These are phyloP conservation scores for Tortricodes alternella DNA, from an alignment of 2,888 invertebrate species.

Conservation along the genomic window DNA sequence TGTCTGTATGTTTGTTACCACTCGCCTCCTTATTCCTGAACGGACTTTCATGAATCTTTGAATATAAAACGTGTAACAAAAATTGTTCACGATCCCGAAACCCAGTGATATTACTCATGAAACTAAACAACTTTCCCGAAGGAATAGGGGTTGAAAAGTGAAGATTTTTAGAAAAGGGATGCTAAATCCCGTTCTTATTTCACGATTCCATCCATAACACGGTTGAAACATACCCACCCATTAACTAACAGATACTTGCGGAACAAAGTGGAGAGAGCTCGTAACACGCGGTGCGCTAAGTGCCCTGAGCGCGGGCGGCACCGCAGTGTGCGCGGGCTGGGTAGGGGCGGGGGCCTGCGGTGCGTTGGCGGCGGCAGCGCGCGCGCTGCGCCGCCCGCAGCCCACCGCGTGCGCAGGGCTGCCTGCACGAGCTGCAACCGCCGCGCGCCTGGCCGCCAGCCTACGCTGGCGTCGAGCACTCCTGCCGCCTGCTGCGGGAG, in stretches of 20 bases:
- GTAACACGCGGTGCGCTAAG: conserved; percentile 50
- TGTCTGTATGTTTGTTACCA: too few relatives aligned
- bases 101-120: too few relatives aligned
- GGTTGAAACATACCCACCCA: too few relatives aligned
- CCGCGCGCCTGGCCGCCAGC: conserved; percentile 42
- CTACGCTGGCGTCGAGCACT: conserved; percentile 12
- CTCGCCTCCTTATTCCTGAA: too few relatives aligned
- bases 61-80: too few relatives aligned
- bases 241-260: conserved; percentile 57
- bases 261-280: conserved; percentile 44
- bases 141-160: too few relatives aligned
- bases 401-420: conserved; percentile 40
- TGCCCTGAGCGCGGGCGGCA: conserved; percentile 46
- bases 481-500: conserved; percentile 26
- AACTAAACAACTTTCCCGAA: too few relatives aligned
- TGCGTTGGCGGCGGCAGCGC: conserved; percentile 47
- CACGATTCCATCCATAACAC: too few relatives aligned
- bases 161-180: too few relatives aligned
- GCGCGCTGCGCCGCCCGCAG: conserved; percentile 39
- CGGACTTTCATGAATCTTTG: too few relatives aligned
- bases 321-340: conserved; percentile 46
- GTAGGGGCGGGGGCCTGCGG: conserved; percentile 46
- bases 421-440: conserved; percentile 45
- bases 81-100: too few relatives aligned
- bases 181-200: too few relatives aligned